These are phyloP conservation scores for Chitala chitala DNA, from an alignment of 2,113 vertebrate genomes.

Conservation along the genomic window DNA sequence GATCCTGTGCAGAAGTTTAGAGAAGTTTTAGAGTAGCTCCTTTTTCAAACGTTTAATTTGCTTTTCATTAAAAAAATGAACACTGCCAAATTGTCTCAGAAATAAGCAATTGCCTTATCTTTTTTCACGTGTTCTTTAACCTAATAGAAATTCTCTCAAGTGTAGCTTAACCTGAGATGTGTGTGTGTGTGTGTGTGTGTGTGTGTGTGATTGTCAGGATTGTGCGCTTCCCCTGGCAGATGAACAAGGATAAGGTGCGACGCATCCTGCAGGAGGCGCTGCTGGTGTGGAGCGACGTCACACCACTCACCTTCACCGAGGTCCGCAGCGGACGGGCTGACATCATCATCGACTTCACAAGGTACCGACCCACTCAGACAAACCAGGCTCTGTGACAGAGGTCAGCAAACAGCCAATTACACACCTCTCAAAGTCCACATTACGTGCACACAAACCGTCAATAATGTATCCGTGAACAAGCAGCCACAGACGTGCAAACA, in stretches of 20 bases:
- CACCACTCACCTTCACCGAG: slow-evolving; percentile 66
- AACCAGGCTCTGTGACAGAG: not conserved
- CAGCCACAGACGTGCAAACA: not conserved
- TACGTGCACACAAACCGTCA: not conserved
- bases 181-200: not conserved
- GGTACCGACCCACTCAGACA: slow-evolving; percentile 39
- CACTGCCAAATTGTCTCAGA: not conserved
- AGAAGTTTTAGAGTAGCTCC: too few relatives aligned
- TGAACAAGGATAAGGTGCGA: slow-evolving; percentile 64
- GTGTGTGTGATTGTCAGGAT: slow-evolving; percentile 55
- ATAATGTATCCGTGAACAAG: not conserved
- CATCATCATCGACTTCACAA: slow-evolving; percentile 68
- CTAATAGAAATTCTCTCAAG: not conserved
- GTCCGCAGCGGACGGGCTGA: slow-evolving; percentile 64
- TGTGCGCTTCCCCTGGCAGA: slow-evolving; percentile 71
- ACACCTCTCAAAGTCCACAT: not conserved
- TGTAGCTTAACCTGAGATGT: not conserved
- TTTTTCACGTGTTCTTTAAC: too few relatives aligned
- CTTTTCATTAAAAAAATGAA: not conserved
- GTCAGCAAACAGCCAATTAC: not conserved
- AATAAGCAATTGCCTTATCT: too few relatives aligned
- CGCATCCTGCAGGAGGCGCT: slow-evolving; percentile 63
- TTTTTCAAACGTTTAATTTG: not conserved
- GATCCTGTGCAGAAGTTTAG: not conserved
- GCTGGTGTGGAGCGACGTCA: slow-evolving; percentile 69